phyloP scores from a whole-genome alignment of 2,113 vertebrate genomes.

The Nesoenas mayeri region DNA sequence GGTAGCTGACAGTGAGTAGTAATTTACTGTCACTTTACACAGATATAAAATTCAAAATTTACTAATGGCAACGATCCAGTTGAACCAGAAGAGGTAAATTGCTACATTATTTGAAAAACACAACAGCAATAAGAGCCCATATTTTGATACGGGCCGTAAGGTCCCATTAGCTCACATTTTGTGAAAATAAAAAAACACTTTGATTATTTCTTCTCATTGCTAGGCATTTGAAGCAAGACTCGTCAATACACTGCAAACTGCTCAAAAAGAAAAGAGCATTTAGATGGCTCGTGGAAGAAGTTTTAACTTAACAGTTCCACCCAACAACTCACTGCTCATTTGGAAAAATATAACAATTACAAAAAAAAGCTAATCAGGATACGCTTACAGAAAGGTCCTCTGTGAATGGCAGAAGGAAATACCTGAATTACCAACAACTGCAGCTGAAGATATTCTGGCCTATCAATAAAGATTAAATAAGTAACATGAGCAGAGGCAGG shows the following conservation, averaged over 20 bases:
- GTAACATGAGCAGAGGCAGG: background rate
- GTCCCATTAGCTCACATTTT: background rate
- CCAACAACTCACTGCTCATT: background rate
- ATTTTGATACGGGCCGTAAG: background rate
- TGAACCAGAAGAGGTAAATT: background rate
- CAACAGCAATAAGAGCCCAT: background rate
- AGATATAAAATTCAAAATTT: background rate
- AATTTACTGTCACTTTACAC: background rate
- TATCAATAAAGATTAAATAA: background rate
- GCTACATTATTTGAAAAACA: background rate
- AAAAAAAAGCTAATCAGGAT: background rate
- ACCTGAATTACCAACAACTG: background rate
- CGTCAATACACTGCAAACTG: background rate
- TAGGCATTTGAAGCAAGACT: background rate
- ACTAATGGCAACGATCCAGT: background rate
- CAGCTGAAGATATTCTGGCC: background rate
- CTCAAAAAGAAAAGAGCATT: background rate
- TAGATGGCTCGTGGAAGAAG: background rate
- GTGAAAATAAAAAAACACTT: background rate
- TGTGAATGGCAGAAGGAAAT: background rate
- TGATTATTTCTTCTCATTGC: background rate
- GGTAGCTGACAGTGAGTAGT: background rate
- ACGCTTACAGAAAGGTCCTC: background rate
- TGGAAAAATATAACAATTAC: background rate
- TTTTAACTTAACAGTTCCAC: background rate